These are phyloP conservation scores for Scyliorhinus canicula DNA, from an alignment of 2,797 vertebrate species.

Conservation along the genomic window DNA sequence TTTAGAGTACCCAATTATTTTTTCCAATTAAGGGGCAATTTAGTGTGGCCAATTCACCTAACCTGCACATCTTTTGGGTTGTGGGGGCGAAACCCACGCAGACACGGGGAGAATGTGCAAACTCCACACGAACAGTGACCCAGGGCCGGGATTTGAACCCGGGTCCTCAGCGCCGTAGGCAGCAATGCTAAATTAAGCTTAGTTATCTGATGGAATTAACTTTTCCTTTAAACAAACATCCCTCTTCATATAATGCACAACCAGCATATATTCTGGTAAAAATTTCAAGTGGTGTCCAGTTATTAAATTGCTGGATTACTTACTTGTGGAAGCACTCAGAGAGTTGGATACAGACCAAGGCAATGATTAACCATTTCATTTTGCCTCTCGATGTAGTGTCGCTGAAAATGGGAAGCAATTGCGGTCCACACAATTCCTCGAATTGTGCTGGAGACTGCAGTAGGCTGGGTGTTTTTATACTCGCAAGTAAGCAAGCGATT, in stretches of 20 bases:
- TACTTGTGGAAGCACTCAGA: constrained; percentile 43
- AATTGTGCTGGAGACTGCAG: neutral
- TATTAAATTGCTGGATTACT: neutral
- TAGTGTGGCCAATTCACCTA: too few relatives aligned
- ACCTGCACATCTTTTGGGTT: too few relatives aligned
- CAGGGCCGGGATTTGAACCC: too few relatives aligned
- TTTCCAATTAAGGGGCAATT: too few relatives aligned
- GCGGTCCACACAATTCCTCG: neutral
- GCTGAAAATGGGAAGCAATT: neutral
- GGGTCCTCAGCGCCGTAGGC: too few relatives aligned
- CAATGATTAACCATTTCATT: constrained; percentile 43
- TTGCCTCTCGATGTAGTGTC: neutral
- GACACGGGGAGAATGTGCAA: too few relatives aligned
- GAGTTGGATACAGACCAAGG: constrained; percentile 40
- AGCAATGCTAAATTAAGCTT: too few relatives aligned
- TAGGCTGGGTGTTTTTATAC: neutral
- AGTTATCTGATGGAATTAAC: neutral
- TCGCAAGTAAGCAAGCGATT: neutral
- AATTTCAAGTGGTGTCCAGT: neutral
- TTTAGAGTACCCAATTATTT: too few relatives aligned
- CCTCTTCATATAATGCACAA: neutral
- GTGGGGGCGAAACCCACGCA: too few relatives aligned
- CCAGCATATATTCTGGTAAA: neutral
- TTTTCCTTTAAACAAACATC: neutral
- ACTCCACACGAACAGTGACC: too few relatives aligned